These are phyloP conservation scores for Tachina fera DNA, from an alignment of 2,888 invertebrate species.

Conservation along the genomic window DNA sequence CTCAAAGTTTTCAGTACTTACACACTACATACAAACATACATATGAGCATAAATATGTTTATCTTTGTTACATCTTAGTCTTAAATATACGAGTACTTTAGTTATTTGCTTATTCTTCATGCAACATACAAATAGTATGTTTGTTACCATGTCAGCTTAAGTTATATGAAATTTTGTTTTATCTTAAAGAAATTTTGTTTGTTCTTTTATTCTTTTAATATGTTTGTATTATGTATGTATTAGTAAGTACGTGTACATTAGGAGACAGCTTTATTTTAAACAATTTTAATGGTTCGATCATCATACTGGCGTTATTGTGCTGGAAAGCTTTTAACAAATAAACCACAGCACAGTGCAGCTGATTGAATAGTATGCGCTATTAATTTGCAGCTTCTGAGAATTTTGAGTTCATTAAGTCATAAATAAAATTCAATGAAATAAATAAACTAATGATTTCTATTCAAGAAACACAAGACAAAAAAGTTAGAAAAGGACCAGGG, in stretches of 20 bases:
- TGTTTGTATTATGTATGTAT: neutral
- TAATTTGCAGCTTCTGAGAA: neutral
- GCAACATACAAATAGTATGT: slow-evolving; percentile 47
- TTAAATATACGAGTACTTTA: neutral
- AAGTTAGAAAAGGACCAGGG: no score
- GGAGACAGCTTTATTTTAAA: slow-evolving; percentile 68
- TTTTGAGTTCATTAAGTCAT: no score
- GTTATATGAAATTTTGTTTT: slow-evolving; percentile 59
- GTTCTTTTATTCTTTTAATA: neutral
- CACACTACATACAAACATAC: slow-evolving; percentile 2
- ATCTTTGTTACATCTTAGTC: no score
- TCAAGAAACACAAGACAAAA: no score
- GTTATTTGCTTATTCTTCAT: slow-evolving; percentile 34
- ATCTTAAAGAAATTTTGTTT: slow-evolving; percentile 24
- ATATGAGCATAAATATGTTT: slow-evolving; percentile 5
- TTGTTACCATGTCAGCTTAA: slow-evolving; percentile 61
- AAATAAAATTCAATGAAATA: no score
- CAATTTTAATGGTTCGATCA: slow-evolving; percentile 70
- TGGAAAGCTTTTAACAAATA: slow-evolving; percentile 27
- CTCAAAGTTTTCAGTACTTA: slow-evolving; percentile 9
- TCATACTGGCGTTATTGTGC: slow-evolving; percentile 48
- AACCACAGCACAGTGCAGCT: slow-evolving; percentile 5
- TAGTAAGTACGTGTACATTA: slow-evolving; percentile 65
- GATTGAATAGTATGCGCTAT: neutral
- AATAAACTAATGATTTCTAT: no score